Conservation (phyloP, 2,888 invertebrate species). For the Taenaris catops region DNA sequence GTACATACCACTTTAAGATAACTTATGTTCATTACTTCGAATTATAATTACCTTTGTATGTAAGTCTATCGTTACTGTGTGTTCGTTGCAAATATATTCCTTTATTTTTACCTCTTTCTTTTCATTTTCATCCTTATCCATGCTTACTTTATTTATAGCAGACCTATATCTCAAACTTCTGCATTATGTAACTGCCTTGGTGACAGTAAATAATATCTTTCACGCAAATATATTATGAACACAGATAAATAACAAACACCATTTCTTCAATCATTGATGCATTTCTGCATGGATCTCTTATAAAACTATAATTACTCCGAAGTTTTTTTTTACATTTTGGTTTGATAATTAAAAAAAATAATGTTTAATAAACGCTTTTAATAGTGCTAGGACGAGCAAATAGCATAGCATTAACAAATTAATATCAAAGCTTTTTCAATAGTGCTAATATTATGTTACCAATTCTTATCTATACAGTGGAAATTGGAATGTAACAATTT, state of each 20-base stretch:
- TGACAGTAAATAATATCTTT: slow-evolving; percentile 62
- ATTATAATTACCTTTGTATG: slow-evolving; percentile 44
- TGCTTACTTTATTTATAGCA: slow-evolving; percentile 70
- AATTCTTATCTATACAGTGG: slow-evolving; percentile 37
- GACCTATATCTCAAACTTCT: slow-evolving; percentile 61
- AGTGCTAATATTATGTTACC: slow-evolving; percentile 52
- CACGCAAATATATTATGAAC: slow-evolving; percentile 49
- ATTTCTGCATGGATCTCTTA: slow-evolving; percentile 76
- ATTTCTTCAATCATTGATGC: slow-evolving; percentile 76
- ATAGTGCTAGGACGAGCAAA: slow-evolving; percentile 70
- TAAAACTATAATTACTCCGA: slow-evolving; percentile 42
- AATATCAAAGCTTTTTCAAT: slow-evolving; percentile 45
- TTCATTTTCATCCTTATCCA: slow-evolving; percentile 76
- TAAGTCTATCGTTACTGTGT: slow-evolving; percentile 73
- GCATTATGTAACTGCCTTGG: slow-evolving; percentile 64
- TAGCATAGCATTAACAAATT: slow-evolving; percentile 61
- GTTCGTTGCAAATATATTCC: slow-evolving; percentile 79
- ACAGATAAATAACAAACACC: slow-evolving; percentile 65
- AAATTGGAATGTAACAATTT: slow-evolving; percentile 26
- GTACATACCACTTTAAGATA: slow-evolving; percentile 30
- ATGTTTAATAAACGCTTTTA: slow-evolving; percentile 66
- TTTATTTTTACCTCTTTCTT: slow-evolving; percentile 77
- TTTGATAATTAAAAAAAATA: slow-evolving; percentile 42
- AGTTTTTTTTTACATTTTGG: slow-evolving; percentile 27
- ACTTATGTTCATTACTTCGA: slow-evolving; percentile 57